Conservation (phyloP, 2,797 vertebrate species). For the Syncerus caffer region DNA sequence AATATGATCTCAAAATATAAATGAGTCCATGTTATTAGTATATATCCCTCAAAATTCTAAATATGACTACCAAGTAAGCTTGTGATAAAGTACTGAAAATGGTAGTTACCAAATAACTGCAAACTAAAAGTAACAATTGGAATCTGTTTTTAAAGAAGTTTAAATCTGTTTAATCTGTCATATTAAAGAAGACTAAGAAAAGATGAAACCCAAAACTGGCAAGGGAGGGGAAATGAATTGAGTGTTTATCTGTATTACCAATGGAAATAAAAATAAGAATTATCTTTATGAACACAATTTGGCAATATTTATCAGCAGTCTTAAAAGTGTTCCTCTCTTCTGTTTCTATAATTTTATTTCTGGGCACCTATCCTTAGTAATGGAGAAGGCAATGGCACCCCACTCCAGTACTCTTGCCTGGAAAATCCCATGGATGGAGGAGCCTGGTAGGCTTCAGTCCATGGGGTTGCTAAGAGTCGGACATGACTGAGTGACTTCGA, state of each 20-base stretch:
- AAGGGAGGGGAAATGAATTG: background rate
- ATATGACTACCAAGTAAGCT: background rate
- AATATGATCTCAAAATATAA: background rate
- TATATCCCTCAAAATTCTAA: background rate
- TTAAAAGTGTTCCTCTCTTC: background rate
- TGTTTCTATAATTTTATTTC: background rate
- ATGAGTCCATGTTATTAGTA: background rate
- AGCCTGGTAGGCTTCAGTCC: no score
- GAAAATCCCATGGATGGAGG: no score
- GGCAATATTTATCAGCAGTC: background rate
- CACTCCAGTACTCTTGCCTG: no score
- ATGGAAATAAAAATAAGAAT: background rate
- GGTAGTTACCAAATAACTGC: background rate
- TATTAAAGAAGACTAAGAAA: background rate
- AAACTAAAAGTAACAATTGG: background rate
- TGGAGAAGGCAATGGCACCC: no score
- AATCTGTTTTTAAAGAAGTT: background rate
- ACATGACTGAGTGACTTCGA: no score
- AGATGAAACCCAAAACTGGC: background rate
- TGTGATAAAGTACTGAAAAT: background rate
- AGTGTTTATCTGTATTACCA: background rate
- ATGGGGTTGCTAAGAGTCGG: no score
- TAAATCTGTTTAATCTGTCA: background rate
- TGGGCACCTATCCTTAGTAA: background rate
- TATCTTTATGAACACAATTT: background rate